Percentiles rank a stretch among this genome's conserved stretches.
These are phyloP conservation scores for Rhamnusium bicolor DNA, from an alignment of 2,888 invertebrate genomes.

Conservation along the genomic window DNA sequence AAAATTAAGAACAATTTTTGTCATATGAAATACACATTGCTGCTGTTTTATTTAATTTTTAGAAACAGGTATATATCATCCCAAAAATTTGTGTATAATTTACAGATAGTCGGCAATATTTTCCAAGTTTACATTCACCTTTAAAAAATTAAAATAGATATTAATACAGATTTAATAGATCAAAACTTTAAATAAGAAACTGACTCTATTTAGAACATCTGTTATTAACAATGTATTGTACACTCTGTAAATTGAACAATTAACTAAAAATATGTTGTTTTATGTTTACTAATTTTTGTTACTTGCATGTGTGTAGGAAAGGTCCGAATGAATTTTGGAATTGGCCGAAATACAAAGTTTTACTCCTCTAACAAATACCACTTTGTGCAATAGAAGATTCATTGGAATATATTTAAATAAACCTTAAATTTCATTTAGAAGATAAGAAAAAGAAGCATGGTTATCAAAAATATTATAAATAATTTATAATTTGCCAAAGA, in stretches of 20 bases:
- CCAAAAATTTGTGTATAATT: not conserved
- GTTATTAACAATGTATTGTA: slow-evolving; percentile 1
- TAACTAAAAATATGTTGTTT: slow-evolving; percentile 30
- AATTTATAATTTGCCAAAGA: slow-evolving; percentile 52
- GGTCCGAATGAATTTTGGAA: slow-evolving; percentile 51
- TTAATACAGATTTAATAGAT: not conserved
- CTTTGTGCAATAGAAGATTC: slow-evolving; percentile 49
- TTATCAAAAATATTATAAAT: slow-evolving; percentile 35
- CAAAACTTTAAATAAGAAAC: not conserved
- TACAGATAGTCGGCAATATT: not conserved
- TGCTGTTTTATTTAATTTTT: not conserved
- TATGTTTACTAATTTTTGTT: slow-evolving; percentile 55
- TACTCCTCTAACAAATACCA: slow-evolving; percentile 32
- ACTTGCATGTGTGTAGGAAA: slow-evolving; percentile 60
- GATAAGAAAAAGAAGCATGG: slow-evolving; percentile 34
- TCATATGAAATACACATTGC: too few species aligned
- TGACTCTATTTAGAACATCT: not conserved
- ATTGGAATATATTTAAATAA: slow-evolving; percentile 43
- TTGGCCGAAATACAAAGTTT: slow-evolving; percentile 34
- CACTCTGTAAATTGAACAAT: slow-evolving; percentile 5
- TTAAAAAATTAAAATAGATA: not conserved
- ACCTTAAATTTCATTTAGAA: slow-evolving; percentile 33
- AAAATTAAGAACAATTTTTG: too few species aligned
- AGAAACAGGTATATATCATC: not conserved
- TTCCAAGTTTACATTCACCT: not conserved